Evolutionary conservation across 2,113 vertebrate species (phyloP), one percentile per base, ranked within the genome.

Genomic region (Acrocephalus kingi): DNA sequence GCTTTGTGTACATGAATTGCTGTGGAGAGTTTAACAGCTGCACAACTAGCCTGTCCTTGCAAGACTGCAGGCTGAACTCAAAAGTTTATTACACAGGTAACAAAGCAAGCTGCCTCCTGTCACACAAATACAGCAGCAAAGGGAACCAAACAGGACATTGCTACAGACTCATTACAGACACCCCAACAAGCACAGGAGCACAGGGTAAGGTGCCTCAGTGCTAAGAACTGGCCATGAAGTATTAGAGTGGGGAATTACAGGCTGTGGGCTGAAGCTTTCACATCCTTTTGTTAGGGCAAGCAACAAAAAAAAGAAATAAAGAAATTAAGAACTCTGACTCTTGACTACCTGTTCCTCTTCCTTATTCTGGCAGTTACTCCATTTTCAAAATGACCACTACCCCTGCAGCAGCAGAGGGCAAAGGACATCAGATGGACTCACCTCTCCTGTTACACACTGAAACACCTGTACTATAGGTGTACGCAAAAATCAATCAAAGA

Each of bases 161-260:
- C 67, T 52, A 18, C 35, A 74, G 31, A 11, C 7, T 14, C 30
- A 15, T 2, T 4, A 39, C 15, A 4, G 13, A 52, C 27, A 33
- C 6, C 1, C 1, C 1, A 1, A 7, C 0, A 10, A 6, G 25
- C 30, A 54, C 11, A 41, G 20, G 10, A 68, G 64, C 19, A 56
- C 23, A 35, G 30, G 14, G 18, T 2, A 27, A 51, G 62, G 49
- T 76, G 46, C 37, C 11, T 11, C 13, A 27, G 13, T 0, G 0
- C 17, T 24, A 19, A 2, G 16, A 13, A 27, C 17, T 7, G 28
- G 30, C 30, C 64, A 68, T 15, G 37, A 84, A 67, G 11, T 8
- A 68, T 11, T 3, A 31, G 6, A 15, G 35, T 5, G 13, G 27
- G n/a, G 59, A 85, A 80, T 9, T 69, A 62, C 41, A 80, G 51